Evolutionary conservation across 2,113 vertebrate genomes (phyloP).

Genomic region (Urocitellus parryii): DNA sequence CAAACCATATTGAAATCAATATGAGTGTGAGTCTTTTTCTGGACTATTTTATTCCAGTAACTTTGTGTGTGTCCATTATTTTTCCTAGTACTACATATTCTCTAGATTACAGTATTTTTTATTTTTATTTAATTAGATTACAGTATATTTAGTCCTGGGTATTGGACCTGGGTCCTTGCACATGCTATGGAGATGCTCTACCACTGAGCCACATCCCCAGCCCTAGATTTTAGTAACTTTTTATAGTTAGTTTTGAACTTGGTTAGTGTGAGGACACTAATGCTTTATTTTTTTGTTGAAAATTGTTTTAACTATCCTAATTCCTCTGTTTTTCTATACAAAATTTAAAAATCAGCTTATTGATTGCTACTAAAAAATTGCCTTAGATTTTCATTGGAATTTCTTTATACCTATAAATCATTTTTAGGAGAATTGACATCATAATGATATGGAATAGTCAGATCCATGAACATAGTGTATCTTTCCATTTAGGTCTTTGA

Average conservation of each 20-base stretch:
- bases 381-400: not conserved
- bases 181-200: too few relatives aligned
- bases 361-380: not conserved
- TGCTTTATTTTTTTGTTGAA: not conserved
- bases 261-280: not conserved
- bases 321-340: not conserved
- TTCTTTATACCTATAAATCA: not conserved
- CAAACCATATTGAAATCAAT: not conserved
- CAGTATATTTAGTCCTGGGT: not conserved
- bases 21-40: not conserved
- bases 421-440: not conserved
- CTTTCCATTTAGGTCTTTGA: not conserved
- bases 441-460: not conserved
- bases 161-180: too few relatives aligned
- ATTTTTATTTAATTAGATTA: not conserved
- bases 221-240: not conserved
- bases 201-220: too few relatives aligned
- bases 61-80: constrained; percentile 16
- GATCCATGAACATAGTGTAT: not conserved
- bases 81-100: not conserved
- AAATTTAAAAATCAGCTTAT: not conserved
- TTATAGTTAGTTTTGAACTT: constrained; percentile 7
- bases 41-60: not conserved
- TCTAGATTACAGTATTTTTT: not conserved
- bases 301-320: too few relatives aligned